These are phyloP conservation scores for Lacerta agilis DNA, from an alignment of 2,797 vertebrate genomes.

Conservation along the genomic window DNA sequence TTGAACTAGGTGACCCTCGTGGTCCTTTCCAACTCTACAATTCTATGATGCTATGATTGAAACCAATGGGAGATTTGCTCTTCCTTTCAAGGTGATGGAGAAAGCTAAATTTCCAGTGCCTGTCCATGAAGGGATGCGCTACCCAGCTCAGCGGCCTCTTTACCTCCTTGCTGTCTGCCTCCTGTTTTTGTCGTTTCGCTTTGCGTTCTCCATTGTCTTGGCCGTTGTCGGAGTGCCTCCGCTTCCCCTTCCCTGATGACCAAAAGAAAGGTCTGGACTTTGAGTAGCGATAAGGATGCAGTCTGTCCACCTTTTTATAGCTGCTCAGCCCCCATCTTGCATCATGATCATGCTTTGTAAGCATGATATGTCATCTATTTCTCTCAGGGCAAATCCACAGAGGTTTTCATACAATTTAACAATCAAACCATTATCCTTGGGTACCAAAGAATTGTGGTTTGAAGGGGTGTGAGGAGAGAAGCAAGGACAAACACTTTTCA, in stretches of 20 bases:
- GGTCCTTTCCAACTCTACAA: no score
- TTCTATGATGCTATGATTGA: no score
- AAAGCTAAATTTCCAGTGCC: no score
- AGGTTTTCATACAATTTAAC: no score
- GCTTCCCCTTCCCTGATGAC: slow-evolving; percentile 75
- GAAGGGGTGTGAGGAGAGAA: background rate
- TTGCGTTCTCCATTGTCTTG: slow-evolving; percentile 61
- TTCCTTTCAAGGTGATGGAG: background rate
- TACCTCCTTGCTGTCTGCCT: slow-evolving; percentile 73
- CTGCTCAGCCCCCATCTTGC: background rate
- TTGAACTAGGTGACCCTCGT: no score
- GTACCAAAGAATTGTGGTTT: background rate
- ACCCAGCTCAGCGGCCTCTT: rapidly evolving
- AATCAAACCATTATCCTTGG: no score
- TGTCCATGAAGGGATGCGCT: background rate
- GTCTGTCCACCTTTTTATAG: background rate
- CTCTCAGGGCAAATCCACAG: background rate
- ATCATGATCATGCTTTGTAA: background rate
- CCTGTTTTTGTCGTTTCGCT: slow-evolving; percentile 70
- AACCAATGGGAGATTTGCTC: background rate
- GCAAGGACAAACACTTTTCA: background rate
- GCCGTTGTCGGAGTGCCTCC: slow-evolving; percentile 68
- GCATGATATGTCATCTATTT: no score
- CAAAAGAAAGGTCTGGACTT: background rate
- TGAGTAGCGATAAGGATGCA: background rate